Evolutionary conservation across 2,797 vertebrate species (phyloP).

Genomic region (Tiaroga cobitis): DNA sequence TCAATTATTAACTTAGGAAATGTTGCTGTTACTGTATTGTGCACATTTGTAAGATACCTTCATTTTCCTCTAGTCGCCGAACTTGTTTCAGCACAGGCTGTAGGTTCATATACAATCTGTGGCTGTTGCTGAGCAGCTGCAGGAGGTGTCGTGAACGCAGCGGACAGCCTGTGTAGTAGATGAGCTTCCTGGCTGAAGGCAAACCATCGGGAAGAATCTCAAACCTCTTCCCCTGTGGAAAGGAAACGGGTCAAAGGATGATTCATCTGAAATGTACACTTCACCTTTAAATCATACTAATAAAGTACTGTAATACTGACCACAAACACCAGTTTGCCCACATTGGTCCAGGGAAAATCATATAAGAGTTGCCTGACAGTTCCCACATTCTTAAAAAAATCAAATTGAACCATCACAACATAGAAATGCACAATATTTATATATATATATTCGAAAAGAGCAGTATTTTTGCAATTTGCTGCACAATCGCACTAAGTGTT

Average conservation of each 20-base stretch:
- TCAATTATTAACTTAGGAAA: neutral
- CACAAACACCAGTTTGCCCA: constrained; percentile 98
- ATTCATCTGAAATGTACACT: neutral
- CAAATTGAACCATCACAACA: neutral
- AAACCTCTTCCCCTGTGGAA: constrained; percentile 92
- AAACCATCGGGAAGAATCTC: constrained; percentile 96
- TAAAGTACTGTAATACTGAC: constrained; percentile 78
- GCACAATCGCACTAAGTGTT: neutral
- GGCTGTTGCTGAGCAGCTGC: constrained; percentile 96
- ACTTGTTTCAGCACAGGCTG: constrained; percentile 95
- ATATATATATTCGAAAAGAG: neutral
- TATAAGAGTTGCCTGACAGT: constrained; percentile 93
- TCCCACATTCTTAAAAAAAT: constrained; percentile 82
- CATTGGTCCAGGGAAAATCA: constrained; percentile 98
- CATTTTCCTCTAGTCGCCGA: constrained; percentile 92
- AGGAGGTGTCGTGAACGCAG: constrained; percentile 92
- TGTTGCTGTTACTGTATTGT: neutral
- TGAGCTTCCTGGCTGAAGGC: constrained; percentile 94
- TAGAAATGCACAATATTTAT: neutral
- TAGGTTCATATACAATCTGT: constrained; percentile 98
- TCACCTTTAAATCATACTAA: neutral
- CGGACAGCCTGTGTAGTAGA: constrained; percentile 96
- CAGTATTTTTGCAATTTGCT: neutral
- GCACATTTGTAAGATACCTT: constrained; percentile 80
- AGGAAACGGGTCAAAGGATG: neutral